Base-by-base conservation (phyloP, 2,797 vertebrate species). In the Lophius americanus region DNA sequence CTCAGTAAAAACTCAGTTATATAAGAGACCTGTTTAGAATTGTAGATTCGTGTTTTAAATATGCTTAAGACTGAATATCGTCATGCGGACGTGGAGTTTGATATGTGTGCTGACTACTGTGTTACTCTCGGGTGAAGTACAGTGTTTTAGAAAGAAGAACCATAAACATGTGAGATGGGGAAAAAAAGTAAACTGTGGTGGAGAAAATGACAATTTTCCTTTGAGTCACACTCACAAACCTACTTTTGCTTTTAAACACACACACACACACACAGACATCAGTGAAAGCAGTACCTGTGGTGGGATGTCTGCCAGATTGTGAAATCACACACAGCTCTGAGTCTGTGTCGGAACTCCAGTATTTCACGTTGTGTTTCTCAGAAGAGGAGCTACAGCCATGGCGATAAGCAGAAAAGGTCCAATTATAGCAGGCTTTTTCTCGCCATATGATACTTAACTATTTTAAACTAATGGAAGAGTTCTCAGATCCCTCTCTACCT, bases 281-380 rank as follows among this genome's bases (percentile, higher is more conserved):
- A 37, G 50, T 60, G 62, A 75, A 35, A 13, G 65, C 61, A 73
- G 56, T 51, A 52, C 52, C 23, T 65, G 47, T 55, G 8, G 61
- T 71, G 42, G 68, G 58, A 36, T 56, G 52, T 57, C 68, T 81
- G 87, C 81, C 85, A 84, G 62, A 70, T 68, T 60, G 70, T 90
- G 83, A 88, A 82, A 77, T 89, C 76, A 88, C 62, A 60, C 59
- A 51, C 53, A 62, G 62, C 46, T 78, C 60, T 38, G 35, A 66
- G 60, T 10, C 46, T 54, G 36, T 41, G 48, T 46, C 56, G 52
- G 68, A 54, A 55, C 73, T 53, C 35, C 33, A 33, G 3, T 46
- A 62, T 62, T 46, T 68, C 42, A 73, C 62, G 12, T 54, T 32
- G 36, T 50, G 54, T 37, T 69, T 44, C 52, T 59, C 47, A 44